Percentiles rank a stretch among this genome's conserved stretches.
Evolutionary conservation across 2,113 vertebrate species (phyloP).

Genomic region (Antigone vipio): DNA sequence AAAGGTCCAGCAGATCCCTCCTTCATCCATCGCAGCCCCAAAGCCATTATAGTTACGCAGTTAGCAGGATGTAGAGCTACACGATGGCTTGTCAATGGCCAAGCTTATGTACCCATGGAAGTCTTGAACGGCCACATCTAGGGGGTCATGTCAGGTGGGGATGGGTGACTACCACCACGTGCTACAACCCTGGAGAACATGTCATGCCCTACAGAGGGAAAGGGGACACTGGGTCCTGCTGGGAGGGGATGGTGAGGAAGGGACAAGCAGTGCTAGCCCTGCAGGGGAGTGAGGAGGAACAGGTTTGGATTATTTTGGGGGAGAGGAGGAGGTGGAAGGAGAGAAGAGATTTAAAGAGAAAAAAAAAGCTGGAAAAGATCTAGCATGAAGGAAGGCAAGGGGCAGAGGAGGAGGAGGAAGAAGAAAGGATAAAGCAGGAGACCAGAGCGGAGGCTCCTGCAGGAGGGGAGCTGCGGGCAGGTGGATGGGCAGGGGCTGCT

Average conservation of each 20-base stretch:
- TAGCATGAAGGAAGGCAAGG: background rate
- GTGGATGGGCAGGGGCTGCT: background rate
- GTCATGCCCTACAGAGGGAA: background rate
- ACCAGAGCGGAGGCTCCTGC: background rate
- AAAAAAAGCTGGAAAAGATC: background rate
- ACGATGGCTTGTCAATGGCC: fast-evolving
- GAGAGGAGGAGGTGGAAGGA: background rate
- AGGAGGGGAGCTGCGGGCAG: background rate
- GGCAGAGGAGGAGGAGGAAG: background rate
- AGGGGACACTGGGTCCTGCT: background rate
- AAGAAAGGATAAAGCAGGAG: background rate
- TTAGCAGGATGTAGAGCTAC: background rate
- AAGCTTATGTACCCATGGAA: background rate
- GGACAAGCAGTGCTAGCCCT: background rate
- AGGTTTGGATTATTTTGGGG: background rate
- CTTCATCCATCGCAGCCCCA: background rate
- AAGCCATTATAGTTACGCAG: background rate
- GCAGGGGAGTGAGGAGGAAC: background rate
- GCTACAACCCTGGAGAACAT: background rate
- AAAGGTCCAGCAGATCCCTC: background rate
- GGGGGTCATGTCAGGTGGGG: background rate
- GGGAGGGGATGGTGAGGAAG: background rate
- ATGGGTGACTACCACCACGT: background rate
- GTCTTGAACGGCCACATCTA: background rate
- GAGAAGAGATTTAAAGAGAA: background rate